Conservation (phyloP, 2,888 invertebrate species). For the Dione juno region DNA sequence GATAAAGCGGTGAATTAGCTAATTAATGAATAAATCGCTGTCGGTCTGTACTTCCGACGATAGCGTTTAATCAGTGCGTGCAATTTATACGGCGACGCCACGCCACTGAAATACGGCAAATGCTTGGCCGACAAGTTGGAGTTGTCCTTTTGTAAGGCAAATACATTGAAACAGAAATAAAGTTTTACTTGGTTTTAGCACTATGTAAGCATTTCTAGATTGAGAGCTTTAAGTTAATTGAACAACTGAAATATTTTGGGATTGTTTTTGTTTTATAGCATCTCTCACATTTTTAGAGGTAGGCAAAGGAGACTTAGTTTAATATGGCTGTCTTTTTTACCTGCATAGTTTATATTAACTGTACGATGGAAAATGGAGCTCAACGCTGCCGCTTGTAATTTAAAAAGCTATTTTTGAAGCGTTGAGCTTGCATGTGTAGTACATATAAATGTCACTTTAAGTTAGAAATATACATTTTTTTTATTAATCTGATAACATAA, state of each 20-base stretch:
- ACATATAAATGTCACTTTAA: too few species aligned
- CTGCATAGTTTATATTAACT: too few species aligned
- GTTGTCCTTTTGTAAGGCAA: conserved; percentile 28
- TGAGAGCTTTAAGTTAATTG: neutral
- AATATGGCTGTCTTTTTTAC: neutral
- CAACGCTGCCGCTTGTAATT: too few species aligned
- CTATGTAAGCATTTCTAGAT: neutral
- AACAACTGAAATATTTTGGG: neutral
- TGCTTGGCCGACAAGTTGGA: conserved; percentile 2
- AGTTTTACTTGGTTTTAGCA: neutral
- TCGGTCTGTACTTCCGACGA: conserved; percentile 64
- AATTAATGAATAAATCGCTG: conserved; percentile 79
- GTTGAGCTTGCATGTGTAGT: too few species aligned
- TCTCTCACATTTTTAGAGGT: neutral
- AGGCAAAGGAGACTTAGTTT: neutral
- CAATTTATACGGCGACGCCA: conserved; percentile 66
- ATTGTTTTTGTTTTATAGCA: neutral
- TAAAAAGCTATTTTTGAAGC: too few species aligned
- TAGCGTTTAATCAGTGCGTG: conserved; percentile 71
- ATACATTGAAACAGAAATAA: neutral
- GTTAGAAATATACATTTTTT: too few species aligned
- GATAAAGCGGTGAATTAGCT: conserved; percentile 68
- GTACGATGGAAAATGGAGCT: too few species aligned
- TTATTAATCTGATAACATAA: too few species aligned
- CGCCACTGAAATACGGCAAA: conserved; percentile 60